Evolutionary conservation across 92 coral and sea anemone genomes (phyloP).

Genomic region (Zoanthus sansibaricus): DNA sequence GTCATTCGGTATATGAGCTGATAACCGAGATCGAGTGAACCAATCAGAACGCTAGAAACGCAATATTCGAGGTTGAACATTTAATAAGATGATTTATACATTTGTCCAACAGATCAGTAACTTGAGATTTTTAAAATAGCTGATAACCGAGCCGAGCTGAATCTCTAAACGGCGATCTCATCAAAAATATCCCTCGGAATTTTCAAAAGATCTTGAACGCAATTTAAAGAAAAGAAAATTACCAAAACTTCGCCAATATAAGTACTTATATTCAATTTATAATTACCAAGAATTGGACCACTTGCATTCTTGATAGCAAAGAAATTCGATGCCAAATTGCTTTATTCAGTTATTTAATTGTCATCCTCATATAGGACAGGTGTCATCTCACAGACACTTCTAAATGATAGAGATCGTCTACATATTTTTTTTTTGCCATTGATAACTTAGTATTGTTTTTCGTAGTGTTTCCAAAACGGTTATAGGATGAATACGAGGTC

Average conservation of each 20-base stretch:
- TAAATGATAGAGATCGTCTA: background rate
- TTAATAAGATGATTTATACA: background rate
- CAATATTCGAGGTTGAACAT: no score
- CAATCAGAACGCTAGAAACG: no score
- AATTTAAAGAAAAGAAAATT: background rate
- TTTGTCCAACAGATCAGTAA: background rate
- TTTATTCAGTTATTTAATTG: background rate
- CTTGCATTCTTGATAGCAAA: background rate
- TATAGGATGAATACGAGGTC: background rate
- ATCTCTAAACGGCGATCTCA: background rate
- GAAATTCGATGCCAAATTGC: no score
- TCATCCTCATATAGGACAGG: background rate
- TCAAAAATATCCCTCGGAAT: background rate
- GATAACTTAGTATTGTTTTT: background rate
- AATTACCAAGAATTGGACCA: background rate
- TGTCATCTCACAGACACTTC: background rate
- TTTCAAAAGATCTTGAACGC: background rate
- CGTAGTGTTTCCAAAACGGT: background rate
- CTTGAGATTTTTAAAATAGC: background rate
- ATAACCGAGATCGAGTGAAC: no score
- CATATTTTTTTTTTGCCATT: background rate
- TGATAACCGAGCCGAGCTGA: background rate
- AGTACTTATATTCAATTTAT: background rate
- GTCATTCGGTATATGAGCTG: no score
- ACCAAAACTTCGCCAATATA: background rate